phyloP scores from a whole-genome alignment of 2,888 invertebrate genomes.

The Abrostola triplasia region DNA sequence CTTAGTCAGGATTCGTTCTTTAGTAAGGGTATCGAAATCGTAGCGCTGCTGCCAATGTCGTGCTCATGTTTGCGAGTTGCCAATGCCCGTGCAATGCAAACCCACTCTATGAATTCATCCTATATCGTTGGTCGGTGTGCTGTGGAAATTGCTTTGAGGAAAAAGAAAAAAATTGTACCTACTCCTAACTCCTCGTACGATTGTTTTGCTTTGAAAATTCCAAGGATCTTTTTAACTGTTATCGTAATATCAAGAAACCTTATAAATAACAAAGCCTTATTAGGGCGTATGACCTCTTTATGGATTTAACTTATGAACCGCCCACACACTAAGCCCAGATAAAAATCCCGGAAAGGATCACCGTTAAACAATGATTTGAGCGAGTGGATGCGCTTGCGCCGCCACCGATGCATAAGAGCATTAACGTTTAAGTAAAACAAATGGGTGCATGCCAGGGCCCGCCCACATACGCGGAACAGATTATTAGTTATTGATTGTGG shows the following conservation, averaged over 20 bases:
- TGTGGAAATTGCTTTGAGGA: too few relatives aligned
- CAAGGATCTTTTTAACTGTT: not conserved
- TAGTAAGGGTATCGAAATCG: too few relatives aligned
- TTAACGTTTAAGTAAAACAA: conserved; percentile 82
- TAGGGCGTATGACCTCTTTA: conserved; percentile 36
- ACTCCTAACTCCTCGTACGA: too few relatives aligned
- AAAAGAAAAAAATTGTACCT: too few relatives aligned
- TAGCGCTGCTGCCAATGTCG: too few relatives aligned
- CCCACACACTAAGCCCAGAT: conserved; percentile 56
- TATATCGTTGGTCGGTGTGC: too few relatives aligned
- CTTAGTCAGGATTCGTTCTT: too few relatives aligned
- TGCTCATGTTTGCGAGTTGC: too few relatives aligned
- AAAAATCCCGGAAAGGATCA: conserved; percentile 72
- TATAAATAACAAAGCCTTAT: conserved; percentile 13
- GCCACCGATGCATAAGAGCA: conserved; percentile 69
- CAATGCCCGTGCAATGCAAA: too few relatives aligned
- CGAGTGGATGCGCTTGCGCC: conserved; percentile 59
- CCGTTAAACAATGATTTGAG: conserved; percentile 66
- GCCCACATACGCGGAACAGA: conserved; percentile 72
- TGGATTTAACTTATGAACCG: conserved; percentile 58
- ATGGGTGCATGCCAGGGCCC: conserved; percentile 71
- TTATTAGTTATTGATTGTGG: conserved; percentile 75
- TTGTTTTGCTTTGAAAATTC: too few relatives aligned
- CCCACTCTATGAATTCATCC: too few relatives aligned
- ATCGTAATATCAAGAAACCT: conserved; percentile 1